These are phyloP conservation scores for Pyrgilauda ruficollis DNA, from an alignment of 2,113 vertebrate species.

Conservation along the genomic window DNA sequence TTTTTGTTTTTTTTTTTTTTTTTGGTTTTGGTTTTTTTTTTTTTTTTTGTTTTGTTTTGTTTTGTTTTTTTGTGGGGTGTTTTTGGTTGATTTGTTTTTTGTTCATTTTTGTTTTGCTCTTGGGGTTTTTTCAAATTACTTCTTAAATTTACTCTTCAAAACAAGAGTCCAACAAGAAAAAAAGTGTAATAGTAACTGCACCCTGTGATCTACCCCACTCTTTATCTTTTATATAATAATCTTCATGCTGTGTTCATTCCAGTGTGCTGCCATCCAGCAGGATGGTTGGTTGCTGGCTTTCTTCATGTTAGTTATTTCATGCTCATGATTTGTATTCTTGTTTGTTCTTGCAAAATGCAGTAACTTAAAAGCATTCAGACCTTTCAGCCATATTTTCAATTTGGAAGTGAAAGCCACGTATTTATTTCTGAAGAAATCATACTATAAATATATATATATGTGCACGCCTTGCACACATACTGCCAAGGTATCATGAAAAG, in stretches of 20 bases:
- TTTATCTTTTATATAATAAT: neutral
- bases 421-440: neutral
- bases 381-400: neutral
- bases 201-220: neutral
- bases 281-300: neutral
- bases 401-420: neutral
- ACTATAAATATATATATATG: neutral
- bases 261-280: neutral
- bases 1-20: too few species aligned
- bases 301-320: neutral
- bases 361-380: neutral
- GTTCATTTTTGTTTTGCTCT: too few species aligned
- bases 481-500: neutral
- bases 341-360: neutral
- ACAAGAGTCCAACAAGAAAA: neutral
- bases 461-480: neutral
- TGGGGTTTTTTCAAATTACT: neutral
- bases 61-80: too few species aligned
- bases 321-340: neutral
- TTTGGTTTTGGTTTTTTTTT: too few species aligned
- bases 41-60: too few species aligned
- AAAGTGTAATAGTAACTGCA: neutral
- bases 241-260: neutral
- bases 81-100: too few species aligned
- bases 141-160: neutral